A percentile compares a stretch with the other conserved stretches of the same genome.
Evolutionary conservation across 2,113 vertebrate species (phyloP).

Genomic region (Heteronetta atricapilla): DNA sequence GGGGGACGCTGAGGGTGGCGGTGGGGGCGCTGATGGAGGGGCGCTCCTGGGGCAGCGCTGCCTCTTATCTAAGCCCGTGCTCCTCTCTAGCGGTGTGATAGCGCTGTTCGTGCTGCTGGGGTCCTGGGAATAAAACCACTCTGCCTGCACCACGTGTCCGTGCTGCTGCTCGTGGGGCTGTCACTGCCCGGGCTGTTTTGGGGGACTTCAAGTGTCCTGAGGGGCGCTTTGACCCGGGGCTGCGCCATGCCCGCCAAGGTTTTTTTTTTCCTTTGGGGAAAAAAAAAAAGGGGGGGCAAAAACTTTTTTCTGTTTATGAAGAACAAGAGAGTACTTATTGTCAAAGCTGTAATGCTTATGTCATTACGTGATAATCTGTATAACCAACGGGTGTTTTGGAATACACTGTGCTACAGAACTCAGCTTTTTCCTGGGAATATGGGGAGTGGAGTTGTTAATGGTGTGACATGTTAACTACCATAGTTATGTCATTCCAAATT

Average conservation of each 20-base stretch:
- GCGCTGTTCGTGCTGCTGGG: too few relatives aligned
- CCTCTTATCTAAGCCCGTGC: too few relatives aligned
- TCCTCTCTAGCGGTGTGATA: too few relatives aligned
- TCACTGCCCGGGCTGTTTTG: too few relatives aligned
- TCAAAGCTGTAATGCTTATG: rapidly evolving
- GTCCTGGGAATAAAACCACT: too few relatives aligned
- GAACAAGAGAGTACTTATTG: neutral
- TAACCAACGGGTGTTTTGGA: neutral
- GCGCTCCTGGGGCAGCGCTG: too few relatives aligned
- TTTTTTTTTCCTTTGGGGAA: neutral
- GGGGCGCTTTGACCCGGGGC: too few relatives aligned
- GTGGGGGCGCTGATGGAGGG: too few relatives aligned
- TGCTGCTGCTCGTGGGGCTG: too few relatives aligned
- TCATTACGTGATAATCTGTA: neutral
- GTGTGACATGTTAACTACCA: neutral
- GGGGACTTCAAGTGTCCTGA: too few relatives aligned
- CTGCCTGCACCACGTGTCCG: too few relatives aligned
- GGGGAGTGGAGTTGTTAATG: neutral
- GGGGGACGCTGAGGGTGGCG: neutral
- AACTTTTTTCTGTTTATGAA: neutral
- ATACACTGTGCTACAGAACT: neutral
- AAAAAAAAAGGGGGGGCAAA: neutral
- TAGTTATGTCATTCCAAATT: neutral
- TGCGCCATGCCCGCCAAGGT: too few relatives aligned
- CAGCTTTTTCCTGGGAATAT: neutral